Percentiles rank a stretch among this genome's conserved stretches.
These are phyloP conservation scores for Cardinalis cardinalis DNA, from an alignment of 2,113 vertebrate genomes.

Conservation along the genomic window DNA sequence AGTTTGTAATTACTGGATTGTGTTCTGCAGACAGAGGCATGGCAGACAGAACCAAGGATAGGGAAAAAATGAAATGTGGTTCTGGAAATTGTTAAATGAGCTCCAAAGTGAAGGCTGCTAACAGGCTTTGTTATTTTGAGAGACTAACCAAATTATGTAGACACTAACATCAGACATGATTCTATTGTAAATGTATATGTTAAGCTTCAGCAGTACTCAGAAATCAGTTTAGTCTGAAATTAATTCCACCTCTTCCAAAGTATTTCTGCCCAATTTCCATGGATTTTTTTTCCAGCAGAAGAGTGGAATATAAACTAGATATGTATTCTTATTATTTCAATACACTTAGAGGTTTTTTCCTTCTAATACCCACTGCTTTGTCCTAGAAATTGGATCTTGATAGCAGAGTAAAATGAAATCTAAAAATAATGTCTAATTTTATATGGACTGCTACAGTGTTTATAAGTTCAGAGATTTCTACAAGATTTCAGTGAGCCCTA, in stretches of 20 bases:
- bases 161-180: background rate
- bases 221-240: background rate
- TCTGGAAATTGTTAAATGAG: background rate
- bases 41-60: background rate
- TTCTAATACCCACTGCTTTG: background rate
- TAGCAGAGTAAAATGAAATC: background rate
- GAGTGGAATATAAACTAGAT: background rate
- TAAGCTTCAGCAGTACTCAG: background rate
- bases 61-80: background rate
- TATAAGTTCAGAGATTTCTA: fast-evolving
- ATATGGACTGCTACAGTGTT: background rate
- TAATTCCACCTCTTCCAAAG: background rate
- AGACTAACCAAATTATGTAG: background rate
- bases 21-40: background rate
- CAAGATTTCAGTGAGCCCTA: background rate
- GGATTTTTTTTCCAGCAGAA: background rate
- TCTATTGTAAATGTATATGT: background rate
- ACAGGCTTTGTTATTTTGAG: background rate
- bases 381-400: background rate
- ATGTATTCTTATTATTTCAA: background rate
- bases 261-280: background rate
- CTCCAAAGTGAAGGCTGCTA: background rate
- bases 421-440: background rate
- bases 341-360: fast-evolving
- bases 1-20: background rate